phyloP scores from a whole-genome alignment of 2,888 invertebrate species.

The Empis livida region DNA sequence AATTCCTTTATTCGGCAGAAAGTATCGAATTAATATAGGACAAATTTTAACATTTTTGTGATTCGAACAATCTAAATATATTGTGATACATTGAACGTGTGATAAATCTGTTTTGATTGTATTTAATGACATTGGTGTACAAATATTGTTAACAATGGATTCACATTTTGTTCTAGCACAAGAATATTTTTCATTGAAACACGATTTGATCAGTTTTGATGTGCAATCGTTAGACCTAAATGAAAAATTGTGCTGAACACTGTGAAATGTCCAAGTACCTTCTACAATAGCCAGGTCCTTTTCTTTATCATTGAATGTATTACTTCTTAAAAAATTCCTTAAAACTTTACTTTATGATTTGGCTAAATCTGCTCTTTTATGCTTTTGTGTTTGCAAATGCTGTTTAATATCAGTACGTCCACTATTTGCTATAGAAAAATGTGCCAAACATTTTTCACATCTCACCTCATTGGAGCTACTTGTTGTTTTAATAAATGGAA shows the following conservation, averaged over 20 bases:
- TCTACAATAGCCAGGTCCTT: slow-evolving; percentile 14
- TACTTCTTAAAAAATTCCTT: slow-evolving; percentile 3
- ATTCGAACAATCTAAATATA: slow-evolving; percentile 12
- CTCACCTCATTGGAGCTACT: neutral
- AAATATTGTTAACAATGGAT: slow-evolving; percentile 7
- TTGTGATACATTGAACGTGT: slow-evolving; percentile 2
- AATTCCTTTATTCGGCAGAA: slow-evolving; percentile 10
- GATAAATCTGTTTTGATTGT: slow-evolving; percentile 3
- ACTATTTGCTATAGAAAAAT: slow-evolving; percentile 2
- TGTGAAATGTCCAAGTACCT: slow-evolving; percentile 17
- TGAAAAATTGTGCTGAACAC: slow-evolving; percentile 16
- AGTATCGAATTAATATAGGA: slow-evolving; percentile 12
- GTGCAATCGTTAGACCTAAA: slow-evolving; percentile 16
- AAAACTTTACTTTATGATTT: slow-evolving; percentile 1
- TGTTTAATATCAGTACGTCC: slow-evolving; percentile 1
- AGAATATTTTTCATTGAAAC: slow-evolving; percentile 6
- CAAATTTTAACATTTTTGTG: slow-evolving; percentile 10
- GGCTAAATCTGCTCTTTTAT: slow-evolving; percentile 1
- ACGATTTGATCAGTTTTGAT: slow-evolving; percentile 5
- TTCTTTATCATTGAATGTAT: slow-evolving; percentile 11
- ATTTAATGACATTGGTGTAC: slow-evolving; percentile 2
- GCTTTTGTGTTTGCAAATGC: slow-evolving; percentile 1
- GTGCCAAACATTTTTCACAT: slow-evolving; percentile 1
- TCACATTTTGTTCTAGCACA: slow-evolving; percentile 5
- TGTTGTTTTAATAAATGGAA: slow-evolving; percentile 1